A percentile compares a stretch with the other conserved stretches of the same genome.
These are phyloP conservation scores for Echeneis naucrates DNA, from an alignment of 2,797 vertebrate genomes.

Conservation along the genomic window DNA sequence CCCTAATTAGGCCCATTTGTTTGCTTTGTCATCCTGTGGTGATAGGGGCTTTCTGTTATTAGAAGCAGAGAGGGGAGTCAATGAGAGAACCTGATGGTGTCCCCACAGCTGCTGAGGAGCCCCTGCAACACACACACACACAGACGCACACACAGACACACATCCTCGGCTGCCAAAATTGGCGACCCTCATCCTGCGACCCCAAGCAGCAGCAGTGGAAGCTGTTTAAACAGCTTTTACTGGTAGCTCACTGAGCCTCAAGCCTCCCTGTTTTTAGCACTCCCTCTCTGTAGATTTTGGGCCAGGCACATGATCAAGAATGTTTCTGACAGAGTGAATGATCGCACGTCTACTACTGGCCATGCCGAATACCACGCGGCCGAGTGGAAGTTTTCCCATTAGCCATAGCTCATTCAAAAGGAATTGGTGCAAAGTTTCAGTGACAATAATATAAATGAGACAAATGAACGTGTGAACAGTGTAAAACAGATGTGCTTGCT, in stretches of 20 bases:
- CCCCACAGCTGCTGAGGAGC: constrained; percentile 40
- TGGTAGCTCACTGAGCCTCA: constrained; percentile 57
- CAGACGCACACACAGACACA: constrained; percentile 11
- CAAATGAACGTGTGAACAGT: neutral
- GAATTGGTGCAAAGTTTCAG: too few species aligned
- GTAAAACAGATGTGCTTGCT: too few species aligned
- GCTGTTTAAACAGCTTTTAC: constrained; percentile 56
- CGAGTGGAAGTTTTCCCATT: too few species aligned
- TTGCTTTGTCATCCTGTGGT: constrained; percentile 75
- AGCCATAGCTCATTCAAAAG: too few species aligned
- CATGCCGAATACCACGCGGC: too few species aligned
- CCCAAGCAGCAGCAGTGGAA: constrained; percentile 30
- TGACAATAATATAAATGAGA: too few species aligned
- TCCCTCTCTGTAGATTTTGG: constrained; percentile 19
- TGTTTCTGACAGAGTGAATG: neutral
- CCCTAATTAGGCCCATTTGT: constrained; percentile 73
- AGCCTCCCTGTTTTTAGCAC: constrained; percentile 50
- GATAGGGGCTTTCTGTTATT: constrained; percentile 71
- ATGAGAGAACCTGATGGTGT: constrained; percentile 60
- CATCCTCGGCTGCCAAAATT: neutral
- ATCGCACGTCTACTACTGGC: too few species aligned
- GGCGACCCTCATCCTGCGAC: constrained; percentile 20
- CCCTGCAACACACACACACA: constrained; percentile 1
- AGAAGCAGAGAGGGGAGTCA: constrained; percentile 53
- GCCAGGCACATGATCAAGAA: neutral